A percentile compares a stretch with the other conserved stretches of the same genome.
Conservation (phyloP, 2,888 invertebrate genomes). For the Euphydryas editha region DNA sequence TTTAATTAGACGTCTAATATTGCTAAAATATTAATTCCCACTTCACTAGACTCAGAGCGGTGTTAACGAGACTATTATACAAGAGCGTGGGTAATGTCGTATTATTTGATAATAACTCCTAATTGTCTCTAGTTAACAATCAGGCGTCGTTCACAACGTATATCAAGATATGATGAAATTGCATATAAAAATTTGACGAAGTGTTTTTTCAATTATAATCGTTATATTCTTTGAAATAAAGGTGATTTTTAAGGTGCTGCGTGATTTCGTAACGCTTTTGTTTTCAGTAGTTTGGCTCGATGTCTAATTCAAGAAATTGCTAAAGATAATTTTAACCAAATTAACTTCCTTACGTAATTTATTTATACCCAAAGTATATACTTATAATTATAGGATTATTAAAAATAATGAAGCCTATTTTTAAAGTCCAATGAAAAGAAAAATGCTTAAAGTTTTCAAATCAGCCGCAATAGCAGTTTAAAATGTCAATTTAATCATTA, state of each 20-base stretch:
- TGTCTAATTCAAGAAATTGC: not conserved
- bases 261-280: conserved; percentile 9
- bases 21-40: conserved; percentile 25
- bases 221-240: not conserved
- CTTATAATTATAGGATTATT: too few relatives aligned
- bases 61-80: conserved; percentile 66
- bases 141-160: conserved; percentile 18
- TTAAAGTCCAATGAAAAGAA: too few relatives aligned
- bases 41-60: conserved; percentile 17
- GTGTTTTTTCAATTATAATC: not conserved
- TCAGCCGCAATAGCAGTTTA: too few relatives aligned
- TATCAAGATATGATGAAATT: conserved; percentile 33
- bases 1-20: not conserved
- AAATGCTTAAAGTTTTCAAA: too few relatives aligned
- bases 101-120: conserved; percentile 60
- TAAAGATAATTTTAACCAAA: not conserved
- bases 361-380: not conserved
- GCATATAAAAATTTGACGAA: not conserved
- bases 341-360: not conserved
- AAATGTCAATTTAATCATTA: too few relatives aligned
- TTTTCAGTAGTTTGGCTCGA: not conserved
- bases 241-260: not conserved
- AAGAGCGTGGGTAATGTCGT: conserved; percentile 48
- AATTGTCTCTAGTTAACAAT: conserved; percentile 34
- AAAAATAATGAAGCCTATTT: too few relatives aligned